Evolutionary conservation across 1,140 invertebrate species (phyloP), one percentile per base, ranked within the genome.

Genomic region (Pygmarrhopalites habei): DNA sequence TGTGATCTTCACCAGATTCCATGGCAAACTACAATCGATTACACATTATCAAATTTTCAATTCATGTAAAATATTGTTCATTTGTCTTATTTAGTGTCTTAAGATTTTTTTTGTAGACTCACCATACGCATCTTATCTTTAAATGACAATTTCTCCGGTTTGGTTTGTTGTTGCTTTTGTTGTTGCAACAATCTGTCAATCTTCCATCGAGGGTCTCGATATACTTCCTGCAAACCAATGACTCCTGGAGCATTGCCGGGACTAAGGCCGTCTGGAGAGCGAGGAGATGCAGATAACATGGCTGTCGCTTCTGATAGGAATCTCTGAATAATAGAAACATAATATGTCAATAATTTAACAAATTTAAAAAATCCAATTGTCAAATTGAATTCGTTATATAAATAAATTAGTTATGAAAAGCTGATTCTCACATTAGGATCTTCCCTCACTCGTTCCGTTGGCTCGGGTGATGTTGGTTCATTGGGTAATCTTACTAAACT

Each of bases 11-110:
- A 26, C 90, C 90, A 1, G 89, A 89, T 77, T 93, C 90, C 78
- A 92, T 86, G 15, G 91, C 92, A 79, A 95, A 95, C n/a, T n/a
- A n/a, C n/a, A n/a, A n/a, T n/a, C n/a, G n/a, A n/a, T n/a, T n/a
- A n/a, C n/a, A n/a, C 90, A 95, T 93, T 76, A 93, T 92, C 90
- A n/a, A n/a, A 95, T 95, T 77, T 95, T 95, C 74, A 7, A 5
- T 35, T 35, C 15, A 5, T 35, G 32, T 35, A 35, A 35, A 35
- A 15, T 35, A 35, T 15, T 7, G 15, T 7, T 7, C 5, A 7
- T 7, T 7, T 7, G 15, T 7, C 5, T 35, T 7, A 35, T 35
- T 35, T 35, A 35, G 32, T 35, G 15, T 35, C 15, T 7, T 5
- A 7, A 35, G 5, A 35, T 15, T 7, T 7, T 35, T n/a, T n/a